Evolutionary conservation across 2,888 invertebrate species (phyloP).

Genomic region (Nasonovia ribisnigri): DNA sequence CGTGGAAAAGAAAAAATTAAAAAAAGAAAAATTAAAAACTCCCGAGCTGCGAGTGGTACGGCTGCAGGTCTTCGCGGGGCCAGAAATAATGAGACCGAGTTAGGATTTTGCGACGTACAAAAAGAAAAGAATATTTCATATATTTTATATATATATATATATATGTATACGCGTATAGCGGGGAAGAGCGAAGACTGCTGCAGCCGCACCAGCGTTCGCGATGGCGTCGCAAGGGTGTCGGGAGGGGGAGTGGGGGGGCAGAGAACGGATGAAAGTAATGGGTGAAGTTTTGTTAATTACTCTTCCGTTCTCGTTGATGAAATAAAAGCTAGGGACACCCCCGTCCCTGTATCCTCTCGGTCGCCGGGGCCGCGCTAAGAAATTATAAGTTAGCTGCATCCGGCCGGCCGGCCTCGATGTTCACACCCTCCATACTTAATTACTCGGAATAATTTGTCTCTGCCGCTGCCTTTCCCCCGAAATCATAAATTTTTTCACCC

Average conservation of each 20-base stretch:
- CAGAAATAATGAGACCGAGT: conserved; percentile 45
- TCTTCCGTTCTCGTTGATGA: conserved; percentile 63
- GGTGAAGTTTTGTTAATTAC: conserved; percentile 65
- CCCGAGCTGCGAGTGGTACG: not conserved
- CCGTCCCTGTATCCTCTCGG: not conserved
- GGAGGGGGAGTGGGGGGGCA: not conserved
- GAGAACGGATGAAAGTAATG: conserved; percentile 63
- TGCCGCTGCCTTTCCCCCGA: conserved; percentile 66
- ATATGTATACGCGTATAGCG: not conserved
- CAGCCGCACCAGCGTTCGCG: not conserved
- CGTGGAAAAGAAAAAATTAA: conserved; percentile 20
- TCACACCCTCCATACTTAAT: conserved; percentile 66
- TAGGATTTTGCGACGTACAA: not conserved
- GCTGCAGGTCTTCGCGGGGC: not conserved
- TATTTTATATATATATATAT: not conserved
- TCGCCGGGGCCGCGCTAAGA: conserved; percentile 42
- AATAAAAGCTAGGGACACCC: conserved; percentile 61
- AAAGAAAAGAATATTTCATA: conserved; percentile 24
- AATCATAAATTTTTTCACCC: conserved; percentile 65
- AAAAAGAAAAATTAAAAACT: conserved; percentile 18
- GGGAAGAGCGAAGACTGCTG: not conserved
- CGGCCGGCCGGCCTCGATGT: conserved; percentile 55
- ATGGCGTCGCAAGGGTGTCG: not conserved
- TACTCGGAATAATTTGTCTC: conserved; percentile 66
- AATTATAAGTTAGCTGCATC: conserved; percentile 65